Base-by-base conservation (phyloP, 2,888 invertebrate species). In the Apamea sordens region DNA sequence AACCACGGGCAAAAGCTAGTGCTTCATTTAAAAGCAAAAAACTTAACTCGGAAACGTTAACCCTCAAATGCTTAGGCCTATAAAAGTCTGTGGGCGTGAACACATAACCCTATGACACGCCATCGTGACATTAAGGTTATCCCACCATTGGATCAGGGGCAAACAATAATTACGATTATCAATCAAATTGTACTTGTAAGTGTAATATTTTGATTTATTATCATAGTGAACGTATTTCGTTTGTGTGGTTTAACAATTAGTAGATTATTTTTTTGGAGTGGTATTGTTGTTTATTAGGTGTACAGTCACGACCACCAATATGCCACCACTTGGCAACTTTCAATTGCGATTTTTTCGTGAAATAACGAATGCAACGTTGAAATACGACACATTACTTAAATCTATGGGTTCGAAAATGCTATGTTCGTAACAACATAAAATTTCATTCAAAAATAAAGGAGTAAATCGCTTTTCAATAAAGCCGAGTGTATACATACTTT, bases 81-180 rank as follows among this genome's bases (percentile, higher is more conserved):
- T 73, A 73, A 69, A 81, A 77, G 64, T 68, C n/a, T 18, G 80
- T 81, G 76, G 76, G 79, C 77, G 72, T 83, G 77, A 79, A 70
- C 63, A 79, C 76, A 77, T 81, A 77, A 88, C 41, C 79, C 36
- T 67, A n/a, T 53, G 53, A 77, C 89, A 89, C 88, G 89, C 89
- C 41, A 89, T 84, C 0, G 36, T 69, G 74, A 81, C 89, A 89
- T 89, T 89, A 89, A 64, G 50, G 65, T 83, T 89, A 89, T 86
- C 86, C 18, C 21, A 15, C 24, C 24, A 85, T 87, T 76, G 69
- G 81, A 84, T 86, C 84, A 74, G 69, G 18, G 28, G 56, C 77
- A 72, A 80, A 83, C 82, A 86, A 86, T 82, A 80, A 87, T 89
- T 86, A 88, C 71, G 85, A 85, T 88, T 88, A 86, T 88, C 87